Conservation (phyloP, 1,140 invertebrate species). For the Heterodera carotae region DNA sequence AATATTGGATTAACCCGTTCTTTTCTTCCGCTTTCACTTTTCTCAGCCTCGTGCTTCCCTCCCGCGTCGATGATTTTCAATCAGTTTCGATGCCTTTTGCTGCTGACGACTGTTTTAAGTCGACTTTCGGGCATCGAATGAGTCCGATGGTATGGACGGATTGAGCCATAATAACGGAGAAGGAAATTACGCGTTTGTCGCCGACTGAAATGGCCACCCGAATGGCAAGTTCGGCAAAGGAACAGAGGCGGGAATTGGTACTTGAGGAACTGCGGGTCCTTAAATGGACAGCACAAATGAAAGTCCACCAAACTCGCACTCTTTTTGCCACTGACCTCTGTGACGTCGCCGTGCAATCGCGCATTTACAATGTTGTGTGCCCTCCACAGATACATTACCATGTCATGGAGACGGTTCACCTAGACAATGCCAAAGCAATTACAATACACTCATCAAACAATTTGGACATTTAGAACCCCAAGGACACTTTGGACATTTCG, state of each 20-base stretch:
- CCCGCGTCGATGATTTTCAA: too few relatives aligned
- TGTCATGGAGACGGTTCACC: conserved; percentile 58
- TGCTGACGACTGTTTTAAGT: neutral
- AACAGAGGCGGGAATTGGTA: conserved; percentile 64
- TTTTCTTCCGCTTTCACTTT: neutral
- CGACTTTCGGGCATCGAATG: neutral
- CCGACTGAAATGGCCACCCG: conserved; percentile 63
- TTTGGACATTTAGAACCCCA: too few relatives aligned
- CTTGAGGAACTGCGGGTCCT: conserved; percentile 65
- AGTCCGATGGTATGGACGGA: conserved; percentile 29
- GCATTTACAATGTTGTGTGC: conserved; percentile 65
- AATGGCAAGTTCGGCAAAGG: conserved; percentile 62
- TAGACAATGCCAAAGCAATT: too few relatives aligned
- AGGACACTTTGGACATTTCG: too few relatives aligned
- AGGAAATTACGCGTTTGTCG: conserved; percentile 64
- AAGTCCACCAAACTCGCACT: neutral
- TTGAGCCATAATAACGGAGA: conserved; percentile 59
- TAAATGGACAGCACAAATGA: neutral
- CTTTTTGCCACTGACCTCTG: conserved; percentile 39
- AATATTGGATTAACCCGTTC: neutral
- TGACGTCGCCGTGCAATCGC: conserved; percentile 59
- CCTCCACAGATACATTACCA: conserved; percentile 64
- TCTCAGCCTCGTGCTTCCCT: neutral
- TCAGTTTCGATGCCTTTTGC: neutral
- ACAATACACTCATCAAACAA: too few relatives aligned